Evolutionary conservation across 2,888 invertebrate genomes (phyloP).

Genomic region (Brenthis daphne): DNA sequence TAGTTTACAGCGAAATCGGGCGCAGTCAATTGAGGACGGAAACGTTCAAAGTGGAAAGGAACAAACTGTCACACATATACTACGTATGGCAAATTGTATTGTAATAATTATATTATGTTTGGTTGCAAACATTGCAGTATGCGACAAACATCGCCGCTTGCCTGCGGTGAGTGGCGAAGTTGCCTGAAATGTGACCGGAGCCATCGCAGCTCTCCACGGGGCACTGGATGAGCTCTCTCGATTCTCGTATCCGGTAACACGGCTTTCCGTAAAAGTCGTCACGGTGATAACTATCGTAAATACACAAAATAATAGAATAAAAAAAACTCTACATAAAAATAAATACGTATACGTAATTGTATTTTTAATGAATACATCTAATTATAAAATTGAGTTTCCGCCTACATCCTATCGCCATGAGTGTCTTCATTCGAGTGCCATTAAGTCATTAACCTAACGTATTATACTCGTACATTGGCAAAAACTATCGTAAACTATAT

Average conservation of each 20-base stretch:
- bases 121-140: conserved; percentile 82
- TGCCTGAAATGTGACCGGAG: conserved; percentile 93
- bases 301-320: conserved; percentile 42
- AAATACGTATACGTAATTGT: conserved; percentile 3
- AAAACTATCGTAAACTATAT: conserved; percentile 43
- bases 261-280: conserved; percentile 71
- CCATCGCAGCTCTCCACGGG: conserved; percentile 92
- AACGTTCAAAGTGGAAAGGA: conserved; percentile 65
- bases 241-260: conserved; percentile 83
- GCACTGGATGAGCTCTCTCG: conserved; percentile 90
- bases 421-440: conserved; percentile 30
- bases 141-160: conserved; percentile 76
- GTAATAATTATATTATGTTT: conserved; percentile 40
- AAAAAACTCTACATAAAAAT: conserved; percentile 21
- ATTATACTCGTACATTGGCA: conserved; percentile 38
- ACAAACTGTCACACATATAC: conserved; percentile 48
- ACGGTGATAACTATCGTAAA: conserved; percentile 66
- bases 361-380: conserved; percentile 22
- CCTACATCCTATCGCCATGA: conserved; percentile 26
- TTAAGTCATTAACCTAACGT: conserved; percentile 54
- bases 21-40: conserved; percentile 64
- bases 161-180: conserved; percentile 95
- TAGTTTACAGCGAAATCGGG: conserved; percentile 81
- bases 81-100: conserved; percentile 25
- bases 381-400: conserved; percentile 30